Conservation (phyloP, 2,113 vertebrate species). For the Megaleporinus macrocephalus region DNA sequence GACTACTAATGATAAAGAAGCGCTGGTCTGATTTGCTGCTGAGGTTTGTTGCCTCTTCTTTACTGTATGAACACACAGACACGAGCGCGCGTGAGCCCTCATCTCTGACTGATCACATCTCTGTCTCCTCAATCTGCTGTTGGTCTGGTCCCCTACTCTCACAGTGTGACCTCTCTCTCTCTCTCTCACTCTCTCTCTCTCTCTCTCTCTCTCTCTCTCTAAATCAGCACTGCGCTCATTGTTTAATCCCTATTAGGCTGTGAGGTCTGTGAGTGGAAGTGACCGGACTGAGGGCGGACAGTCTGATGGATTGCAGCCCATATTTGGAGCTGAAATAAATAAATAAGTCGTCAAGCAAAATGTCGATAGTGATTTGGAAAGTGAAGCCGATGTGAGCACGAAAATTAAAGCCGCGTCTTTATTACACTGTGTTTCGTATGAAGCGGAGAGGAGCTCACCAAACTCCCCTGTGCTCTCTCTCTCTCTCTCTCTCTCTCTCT, state of each 20-base stretch:
- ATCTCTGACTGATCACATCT: neutral
- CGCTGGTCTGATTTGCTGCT: no score
- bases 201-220: neutral
- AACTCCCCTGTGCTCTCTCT: no score
- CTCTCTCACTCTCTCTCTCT: conserved; percentile 38
- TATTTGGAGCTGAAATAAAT: conserved; percentile 48
- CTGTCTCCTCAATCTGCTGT: neutral
- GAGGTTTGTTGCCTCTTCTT: no score
- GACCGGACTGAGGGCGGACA: conserved; percentile 45
- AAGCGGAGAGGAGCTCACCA: neutral
- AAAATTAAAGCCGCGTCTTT: conserved; percentile 19
- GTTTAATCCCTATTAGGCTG: conserved; percentile 47
- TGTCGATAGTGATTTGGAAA: conserved; percentile 43
- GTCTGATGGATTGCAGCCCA: conserved; percentile 46
- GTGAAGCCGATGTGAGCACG: conserved; percentile 23
- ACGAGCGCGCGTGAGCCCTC: no score
- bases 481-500: no score
- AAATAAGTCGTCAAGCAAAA: conserved; percentile 48
- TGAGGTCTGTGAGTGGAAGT: conserved; percentile 43
- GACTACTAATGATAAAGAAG: no score
- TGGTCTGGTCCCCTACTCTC: neutral
- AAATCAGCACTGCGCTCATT: conserved; percentile 1
- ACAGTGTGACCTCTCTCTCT: conserved; percentile 1
- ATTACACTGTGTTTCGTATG: neutral
- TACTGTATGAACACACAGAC: no score